Evolutionary conservation across 2,888 invertebrate species (phyloP), one percentile per base, ranked within the genome.

Genomic region (Nesidiocoris tenuis): DNA sequence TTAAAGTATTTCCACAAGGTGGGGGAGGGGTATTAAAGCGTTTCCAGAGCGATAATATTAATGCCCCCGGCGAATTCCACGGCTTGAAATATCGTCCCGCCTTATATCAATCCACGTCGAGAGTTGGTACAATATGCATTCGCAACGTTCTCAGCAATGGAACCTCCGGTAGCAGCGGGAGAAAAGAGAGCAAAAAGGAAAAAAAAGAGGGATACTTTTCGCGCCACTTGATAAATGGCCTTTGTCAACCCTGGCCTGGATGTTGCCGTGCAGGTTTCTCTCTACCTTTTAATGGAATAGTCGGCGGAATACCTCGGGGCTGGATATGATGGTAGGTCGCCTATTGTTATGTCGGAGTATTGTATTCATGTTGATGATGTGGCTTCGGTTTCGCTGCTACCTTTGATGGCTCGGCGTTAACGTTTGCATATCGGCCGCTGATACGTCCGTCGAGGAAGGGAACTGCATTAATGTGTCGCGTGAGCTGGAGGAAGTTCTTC

Each of bases 141-240:
- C 21, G 19, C 61, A 19, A 18, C 61, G 61, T 12, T 61, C 61
- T 9, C 61, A 12, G 59, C 18, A 21, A 12, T 19, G 61, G 21
- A 61, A 61, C 12, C 18, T 18, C 61, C 17, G 12, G 12, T 23
- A n/a, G 19, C 64, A 64, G 64, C 23, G 64, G 7, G 7, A 22
- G 22, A 23, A 64, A 23, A 64, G 21, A 64, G 21, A 23, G 23
- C 22, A 1, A 39, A 39, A 39, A 7, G 39, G 39, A 39, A 39
- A 39, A 39, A 39, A 39, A 39, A n/a, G n/a, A n/a, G n/a, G 39
- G 39, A 39, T 39, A 39, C 39, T 39, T n/a, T 39, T 39, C 39
- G 39, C 39, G 39, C 39, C 39, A 64, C 64, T 64, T 64, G 64
- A 64, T 64, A 64, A 64, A 64, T 64, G 23, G 23, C 64, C 24